Base-by-base conservation (phyloP, 2,888 invertebrate genomes). In the Fragum whitleyi region DNA sequence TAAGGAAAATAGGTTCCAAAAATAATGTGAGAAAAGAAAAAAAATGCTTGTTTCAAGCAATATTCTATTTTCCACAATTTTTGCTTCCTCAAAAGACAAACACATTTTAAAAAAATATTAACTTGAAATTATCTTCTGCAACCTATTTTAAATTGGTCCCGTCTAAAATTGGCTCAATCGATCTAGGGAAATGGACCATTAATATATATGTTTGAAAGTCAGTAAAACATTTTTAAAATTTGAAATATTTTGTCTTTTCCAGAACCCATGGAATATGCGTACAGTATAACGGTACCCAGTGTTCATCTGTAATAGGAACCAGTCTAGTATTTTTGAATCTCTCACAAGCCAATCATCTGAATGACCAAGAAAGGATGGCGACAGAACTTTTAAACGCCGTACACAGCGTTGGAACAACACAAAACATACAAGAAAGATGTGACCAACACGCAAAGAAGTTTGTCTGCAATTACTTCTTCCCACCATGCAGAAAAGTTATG, bases 381-480 rank as follows among this genome's bases (percentile, higher is more conserved):
- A 73, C 70, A 23, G 85, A 79, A n/a, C 85, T 91, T 29, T 78
- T 89, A 55, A 76, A 86, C 14, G 86, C 88, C 53, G 86, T 90
- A 76, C 62, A 80, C 26, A 76, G 39, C 39, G 76, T 72, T 11
- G 78, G 79, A 57, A 85, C 81, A 39, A 78, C 77, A 36, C 32
- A 70, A 21, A 67, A 62, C 11, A 28, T 84, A 6, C 68, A 74
- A 55, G 77, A 82, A 57, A 71, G 83, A 39, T 98, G 98, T 94
- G 95, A 97, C 79, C 96, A 96, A 86, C 97, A 97, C 78, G 98
- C 98, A 65, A 97, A 98, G 95, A 96, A 97, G 95, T 95, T 98
- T 93, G 95, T 98, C 21, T 98, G 98, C 94, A 96, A 97, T 77
- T 98, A 97, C 94, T 97, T 98, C 69, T 98, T 98, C 94, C 98